Percentiles rank a stretch among this genome's conserved stretches.
These are phyloP conservation scores for Tortricodes alternella DNA, from an alignment of 2,888 invertebrate species.

Conservation along the genomic window DNA sequence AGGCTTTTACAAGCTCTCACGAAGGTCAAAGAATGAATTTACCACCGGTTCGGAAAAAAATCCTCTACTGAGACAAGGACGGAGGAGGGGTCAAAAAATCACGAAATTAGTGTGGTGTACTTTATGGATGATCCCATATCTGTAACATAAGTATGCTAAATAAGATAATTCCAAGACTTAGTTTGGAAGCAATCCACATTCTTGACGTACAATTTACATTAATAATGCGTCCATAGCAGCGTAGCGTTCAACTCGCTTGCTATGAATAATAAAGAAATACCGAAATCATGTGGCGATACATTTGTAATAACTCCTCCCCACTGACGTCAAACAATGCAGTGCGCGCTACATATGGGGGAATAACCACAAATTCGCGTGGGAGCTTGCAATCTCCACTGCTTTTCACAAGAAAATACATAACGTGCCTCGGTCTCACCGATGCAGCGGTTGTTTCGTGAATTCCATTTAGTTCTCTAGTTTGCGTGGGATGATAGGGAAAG, in stretches of 20 bases:
- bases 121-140: no score
- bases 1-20: no score
- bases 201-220: constrained; percentile 8
- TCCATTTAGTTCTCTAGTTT: neutral
- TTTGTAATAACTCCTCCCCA: constrained; percentile 33
- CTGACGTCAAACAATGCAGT: constrained; percentile 45
- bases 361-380: constrained; percentile 42
- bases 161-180: neutral
- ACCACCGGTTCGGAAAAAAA: no score
- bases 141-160: neutral
- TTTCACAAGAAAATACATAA: neutral
- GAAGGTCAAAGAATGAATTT: no score
- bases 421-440: neutral
- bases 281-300: constrained; percentile 36
- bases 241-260: constrained; percentile 26
- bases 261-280: constrained; percentile 37
- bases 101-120: no score
- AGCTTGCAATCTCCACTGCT: constrained; percentile 34
- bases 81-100: no score
- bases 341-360: constrained; percentile 37
- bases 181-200: constrained; percentile 9
- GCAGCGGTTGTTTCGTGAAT: neutral
- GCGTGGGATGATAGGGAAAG: constrained; percentile 12
- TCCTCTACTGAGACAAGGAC: no score
- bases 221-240: constrained; percentile 18